Evolutionary conservation across 2,113 vertebrate species (phyloP).

Genomic region (Synchiropus splendidus): DNA sequence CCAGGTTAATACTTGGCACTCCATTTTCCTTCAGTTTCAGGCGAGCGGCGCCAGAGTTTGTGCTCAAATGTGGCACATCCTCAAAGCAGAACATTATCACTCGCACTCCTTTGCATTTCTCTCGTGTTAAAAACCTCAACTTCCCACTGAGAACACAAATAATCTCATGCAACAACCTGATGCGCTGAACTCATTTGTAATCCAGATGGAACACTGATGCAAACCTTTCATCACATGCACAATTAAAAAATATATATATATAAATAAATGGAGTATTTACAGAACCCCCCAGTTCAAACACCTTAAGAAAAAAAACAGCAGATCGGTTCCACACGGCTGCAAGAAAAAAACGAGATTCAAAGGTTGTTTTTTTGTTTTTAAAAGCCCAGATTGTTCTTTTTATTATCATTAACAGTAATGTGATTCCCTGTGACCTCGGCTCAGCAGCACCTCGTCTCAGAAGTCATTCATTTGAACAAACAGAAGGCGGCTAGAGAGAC

Average conservation of each 20-base stretch:
- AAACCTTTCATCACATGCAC: conserved; percentile 42
- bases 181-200: conserved; percentile 20
- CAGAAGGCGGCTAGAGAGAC: conserved; percentile 52
- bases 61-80: too few relatives aligned
- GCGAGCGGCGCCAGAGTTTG: too few relatives aligned
- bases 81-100: too few relatives aligned
- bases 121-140: too few relatives aligned
- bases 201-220: conserved; percentile 48
- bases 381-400: conserved; percentile 65
- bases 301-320: conserved; percentile 35
- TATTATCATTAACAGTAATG: conserved; percentile 71
- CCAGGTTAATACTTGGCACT: too few relatives aligned
- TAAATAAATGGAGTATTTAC: conserved; percentile 21
- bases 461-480: conserved; percentile 68
- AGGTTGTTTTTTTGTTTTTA: too few relatives aligned
- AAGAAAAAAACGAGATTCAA: too few relatives aligned
- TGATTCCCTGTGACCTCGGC: conserved; percentile 60
- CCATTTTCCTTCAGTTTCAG: too few relatives aligned
- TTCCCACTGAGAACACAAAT: too few relatives aligned
- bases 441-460: conserved; percentile 64
- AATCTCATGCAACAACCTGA: conserved; percentile 19
- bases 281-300: conserved; percentile 45
- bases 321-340: conserved; percentile 37
- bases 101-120: too few relatives aligned
- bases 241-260: conserved; percentile 8